Percentiles rank a stretch among this genome's conserved stretches.
Conservation (phyloP, 37 sponge, comb jelly and placozoan genomes). For the Beroe ovata region DNA sequence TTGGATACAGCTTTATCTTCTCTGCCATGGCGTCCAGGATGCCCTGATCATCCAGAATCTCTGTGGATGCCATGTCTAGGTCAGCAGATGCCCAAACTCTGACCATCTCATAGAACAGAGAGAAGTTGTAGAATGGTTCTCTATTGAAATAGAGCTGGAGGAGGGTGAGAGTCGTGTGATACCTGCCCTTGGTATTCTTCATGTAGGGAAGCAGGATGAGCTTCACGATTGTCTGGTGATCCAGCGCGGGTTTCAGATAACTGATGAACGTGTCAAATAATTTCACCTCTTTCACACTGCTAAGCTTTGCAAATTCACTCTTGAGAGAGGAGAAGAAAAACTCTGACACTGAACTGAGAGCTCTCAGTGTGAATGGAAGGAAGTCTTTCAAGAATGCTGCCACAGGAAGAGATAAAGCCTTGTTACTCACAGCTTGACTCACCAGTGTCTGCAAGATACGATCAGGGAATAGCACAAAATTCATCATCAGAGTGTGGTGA, state of each 20-base stretch:
- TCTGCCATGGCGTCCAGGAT: neutral
- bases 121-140: slow-evolving; percentile 52
- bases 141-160: slow-evolving; percentile 10
- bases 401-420: neutral
- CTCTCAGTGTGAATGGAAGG: slow-evolving; percentile 25
- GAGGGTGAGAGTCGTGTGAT: neutral
- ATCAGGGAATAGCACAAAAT: neutral
- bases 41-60: neutral
- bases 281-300: slow-evolving; percentile 10
- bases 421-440: slow-evolving; percentile 17
- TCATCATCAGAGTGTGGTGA: neutral
- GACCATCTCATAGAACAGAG: slow-evolving; percentile 48
- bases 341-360: neutral
- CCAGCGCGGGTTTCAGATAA: neutral
- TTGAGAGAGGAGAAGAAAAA: neutral
- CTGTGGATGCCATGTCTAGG: neutral
- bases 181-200: neutral
- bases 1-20: slow-evolving; percentile 3
- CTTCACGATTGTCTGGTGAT: neutral
- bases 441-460: neutral
- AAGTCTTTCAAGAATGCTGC: slow-evolving; percentile 17
- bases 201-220: neutral
- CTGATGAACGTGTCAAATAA: slow-evolving; percentile 17
- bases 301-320: neutral
- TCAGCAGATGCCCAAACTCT: slow-evolving; percentile 28